Conservation (phyloP, 2,113 vertebrate genomes). For the Rhabdornis inornatus region DNA sequence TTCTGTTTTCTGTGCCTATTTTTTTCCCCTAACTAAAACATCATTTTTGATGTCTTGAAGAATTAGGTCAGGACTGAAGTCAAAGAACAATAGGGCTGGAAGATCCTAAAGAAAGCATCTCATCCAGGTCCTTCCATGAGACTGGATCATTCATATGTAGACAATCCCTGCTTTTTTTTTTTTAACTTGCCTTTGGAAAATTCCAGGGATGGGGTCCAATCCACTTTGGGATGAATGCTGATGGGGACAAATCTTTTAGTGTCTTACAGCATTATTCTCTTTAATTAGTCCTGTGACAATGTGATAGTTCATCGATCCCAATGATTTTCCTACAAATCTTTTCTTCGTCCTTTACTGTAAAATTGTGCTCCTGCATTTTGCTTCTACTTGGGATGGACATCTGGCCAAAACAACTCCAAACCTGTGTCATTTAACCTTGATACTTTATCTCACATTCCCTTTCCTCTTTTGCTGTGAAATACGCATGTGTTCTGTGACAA, state of each 20-base stretch:
- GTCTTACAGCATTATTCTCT: background rate
- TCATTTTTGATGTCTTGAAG: background rate
- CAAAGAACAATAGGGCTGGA: background rate
- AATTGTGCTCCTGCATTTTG: background rate
- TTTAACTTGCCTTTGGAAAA: background rate
- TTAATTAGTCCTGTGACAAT: background rate
- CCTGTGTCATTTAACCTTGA: background rate
- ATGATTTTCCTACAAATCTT: background rate
- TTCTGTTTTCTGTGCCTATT: background rate
- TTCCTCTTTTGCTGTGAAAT: background rate
- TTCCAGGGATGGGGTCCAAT: background rate
- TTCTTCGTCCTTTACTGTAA: background rate
- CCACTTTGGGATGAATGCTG: background rate
- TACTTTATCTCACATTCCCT: background rate
- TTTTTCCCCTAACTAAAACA: background rate
- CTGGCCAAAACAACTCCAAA: background rate
- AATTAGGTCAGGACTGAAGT: constrained; percentile 27
- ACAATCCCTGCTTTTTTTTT: background rate
- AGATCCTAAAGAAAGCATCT: background rate
- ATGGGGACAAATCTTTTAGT: background rate
- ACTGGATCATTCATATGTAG: background rate
- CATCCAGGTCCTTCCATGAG: background rate
- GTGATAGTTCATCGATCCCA: background rate
- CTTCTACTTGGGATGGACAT: background rate
- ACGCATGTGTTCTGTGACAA: background rate